Base-by-base conservation (phyloP, 2,797 vertebrate species). In the Sylvia borin region DNA sequence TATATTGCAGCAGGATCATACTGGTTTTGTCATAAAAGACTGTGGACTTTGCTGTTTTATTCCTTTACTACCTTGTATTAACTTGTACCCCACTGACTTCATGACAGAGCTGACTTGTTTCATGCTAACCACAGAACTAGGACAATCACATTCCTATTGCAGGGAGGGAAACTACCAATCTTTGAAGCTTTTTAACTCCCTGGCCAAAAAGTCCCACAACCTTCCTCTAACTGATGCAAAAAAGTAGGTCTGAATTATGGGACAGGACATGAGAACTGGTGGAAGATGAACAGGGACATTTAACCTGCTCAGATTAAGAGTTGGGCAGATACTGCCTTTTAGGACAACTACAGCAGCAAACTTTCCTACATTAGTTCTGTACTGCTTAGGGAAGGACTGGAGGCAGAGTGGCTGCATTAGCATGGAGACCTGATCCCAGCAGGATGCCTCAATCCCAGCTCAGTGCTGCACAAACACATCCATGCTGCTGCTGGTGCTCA, bases 41-140 rank as follows among this genome's bases (percentile, higher is more conserved):
- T 38, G 17, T 10, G 54, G 61, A 83, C 68, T 92, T 95, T 64
- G 57, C 70, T 79, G 85, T 32, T 96, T 96, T 90, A 92, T 80
- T 95, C 72, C 72, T 82, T 94, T 97, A 96, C 90, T 95, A 88
- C 74, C 61, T 83, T 88, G 72, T 82, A 83, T 65, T 96, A 90
- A 92, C 83, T 92, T 84, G 73, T 66, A 75, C 58, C 84, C 86
- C 75, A 88, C 89, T 64, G 90, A 88, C 87, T 96, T 83, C 92
- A 84, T 29, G 77, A 87, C 71, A 93, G 67, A 95, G 79, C 34
- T 43, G 48, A 94, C 89, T 95, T 94, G 95, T 90, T 97, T 95
- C 67, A 82, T 22, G 51, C 83, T 76, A 97, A 83, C 85, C 85
- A 92, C 83, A 95, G 86, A 93, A 96, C 16, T 27, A 67, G 75